Percentiles rank a stretch among this genome's conserved stretches.
These are phyloP conservation scores for Bambusicola thoracicus DNA, from an alignment of 2,113 vertebrate species.

Conservation along the genomic window DNA sequence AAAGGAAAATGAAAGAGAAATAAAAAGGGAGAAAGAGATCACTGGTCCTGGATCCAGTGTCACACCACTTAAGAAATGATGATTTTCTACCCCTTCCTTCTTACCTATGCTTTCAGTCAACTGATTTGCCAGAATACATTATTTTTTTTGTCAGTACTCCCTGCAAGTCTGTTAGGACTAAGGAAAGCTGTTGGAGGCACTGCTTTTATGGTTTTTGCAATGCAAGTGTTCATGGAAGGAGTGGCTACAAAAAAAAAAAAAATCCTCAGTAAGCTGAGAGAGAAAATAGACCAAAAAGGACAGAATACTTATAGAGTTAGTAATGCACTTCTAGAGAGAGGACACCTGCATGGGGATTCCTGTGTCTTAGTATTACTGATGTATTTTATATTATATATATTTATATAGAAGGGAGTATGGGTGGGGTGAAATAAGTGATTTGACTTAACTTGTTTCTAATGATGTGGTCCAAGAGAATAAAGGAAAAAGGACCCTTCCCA, in stretches of 20 bases:
- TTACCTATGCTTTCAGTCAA: not conserved
- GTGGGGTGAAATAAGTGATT: not conserved
- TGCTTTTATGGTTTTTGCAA: not conserved
- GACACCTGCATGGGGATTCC: not conserved
- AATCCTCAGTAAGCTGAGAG: not conserved
- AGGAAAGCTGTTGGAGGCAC: not conserved
- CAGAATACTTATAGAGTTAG: conserved; percentile 1
- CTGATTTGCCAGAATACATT: not conserved
- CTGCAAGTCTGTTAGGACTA: not conserved
- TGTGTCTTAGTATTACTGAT: not conserved
- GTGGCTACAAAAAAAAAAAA: fast-evolving
- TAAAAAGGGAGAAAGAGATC: not conserved
- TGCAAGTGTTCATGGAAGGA: not conserved
- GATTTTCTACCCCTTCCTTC: not conserved
- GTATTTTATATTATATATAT: not conserved
- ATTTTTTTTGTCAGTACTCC: not conserved
- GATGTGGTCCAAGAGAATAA: not conserved
- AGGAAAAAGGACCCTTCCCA: not conserved
- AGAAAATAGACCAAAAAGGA: not conserved
- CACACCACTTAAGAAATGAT: not conserved
- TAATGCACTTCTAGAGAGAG: not conserved
- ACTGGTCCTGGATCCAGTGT: not conserved
- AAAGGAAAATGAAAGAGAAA: not conserved
- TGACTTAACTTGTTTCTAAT: not conserved
- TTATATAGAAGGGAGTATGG: not conserved